Evolutionary conservation across 2,888 invertebrate species (phyloP).

Genomic region (Brachyopa scutellaris): DNA sequence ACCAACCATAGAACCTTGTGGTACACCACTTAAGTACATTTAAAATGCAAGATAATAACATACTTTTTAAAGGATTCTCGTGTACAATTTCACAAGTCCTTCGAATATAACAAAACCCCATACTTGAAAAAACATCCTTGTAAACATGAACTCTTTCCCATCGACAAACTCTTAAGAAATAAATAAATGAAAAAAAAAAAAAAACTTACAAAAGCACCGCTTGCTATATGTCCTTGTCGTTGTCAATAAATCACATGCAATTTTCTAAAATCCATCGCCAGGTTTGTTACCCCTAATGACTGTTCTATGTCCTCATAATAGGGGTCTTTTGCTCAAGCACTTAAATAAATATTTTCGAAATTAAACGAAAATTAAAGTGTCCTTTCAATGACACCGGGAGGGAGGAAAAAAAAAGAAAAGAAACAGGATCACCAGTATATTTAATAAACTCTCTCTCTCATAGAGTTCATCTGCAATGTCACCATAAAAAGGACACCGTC

Average conservation of each 20-base stretch:
- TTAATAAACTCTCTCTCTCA: constrained; percentile 69
- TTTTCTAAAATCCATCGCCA: constrained; percentile 80
- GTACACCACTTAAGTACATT: too few species aligned
- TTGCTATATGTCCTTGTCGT: neutral
- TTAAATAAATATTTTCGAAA: constrained; percentile 69
- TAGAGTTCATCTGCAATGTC: constrained; percentile 70
- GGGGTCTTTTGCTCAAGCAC: constrained; percentile 59
- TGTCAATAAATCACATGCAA: constrained; percentile 68
- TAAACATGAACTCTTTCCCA: constrained; percentile 25
- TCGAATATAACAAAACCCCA: too few species aligned
- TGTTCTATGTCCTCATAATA: constrained; percentile 75
- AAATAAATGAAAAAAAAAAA: neutral
- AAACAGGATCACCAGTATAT: constrained; percentile 65
- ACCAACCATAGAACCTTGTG: too few species aligned
- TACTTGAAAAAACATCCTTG: constrained; percentile 17
- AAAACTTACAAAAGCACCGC: constrained; percentile 45
- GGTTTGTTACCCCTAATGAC: constrained; percentile 81
- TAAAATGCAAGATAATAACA: too few species aligned
- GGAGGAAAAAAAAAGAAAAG: constrained; percentile 3
- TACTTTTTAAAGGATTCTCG: too few species aligned
- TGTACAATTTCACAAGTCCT: too few species aligned
- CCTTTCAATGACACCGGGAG: constrained; percentile 44
- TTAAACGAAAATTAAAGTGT: constrained; percentile 71
- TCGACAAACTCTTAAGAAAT: constrained; percentile 13
- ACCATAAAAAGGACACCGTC: constrained; percentile 70